A percentile compares a stretch with the other conserved stretches of the same genome.
These are phyloP conservation scores for Catamblyrhynchus diadema DNA, from an alignment of 2,797 vertebrate genomes.

Conservation along the genomic window DNA sequence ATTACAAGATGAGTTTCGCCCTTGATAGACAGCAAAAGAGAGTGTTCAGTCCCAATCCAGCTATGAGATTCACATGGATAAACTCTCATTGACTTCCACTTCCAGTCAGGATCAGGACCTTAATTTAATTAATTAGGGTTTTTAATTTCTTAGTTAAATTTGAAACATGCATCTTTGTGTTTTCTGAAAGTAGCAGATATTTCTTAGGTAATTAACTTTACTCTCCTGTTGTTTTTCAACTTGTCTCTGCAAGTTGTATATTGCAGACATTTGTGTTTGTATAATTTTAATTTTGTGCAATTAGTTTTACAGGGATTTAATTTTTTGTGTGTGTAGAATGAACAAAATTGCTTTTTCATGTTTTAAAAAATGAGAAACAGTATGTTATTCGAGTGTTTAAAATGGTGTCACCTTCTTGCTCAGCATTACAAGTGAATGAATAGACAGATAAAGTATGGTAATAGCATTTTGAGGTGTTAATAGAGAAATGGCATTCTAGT, in stretches of 20 bases:
- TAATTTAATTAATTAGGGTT: slow-evolving; percentile 28
- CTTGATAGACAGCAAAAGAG: background rate
- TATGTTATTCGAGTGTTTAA: background rate
- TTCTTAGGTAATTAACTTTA: background rate
- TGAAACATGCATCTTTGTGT: background rate
- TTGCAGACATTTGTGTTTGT: background rate
- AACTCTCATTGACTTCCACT: background rate
- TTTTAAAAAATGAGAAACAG: background rate
- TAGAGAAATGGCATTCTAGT: background rate
- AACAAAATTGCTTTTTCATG: background rate
- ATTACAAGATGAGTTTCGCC: slow-evolving; percentile 23
- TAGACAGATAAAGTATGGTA: background rate
- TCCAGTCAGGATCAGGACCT: background rate
- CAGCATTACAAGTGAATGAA: background rate
- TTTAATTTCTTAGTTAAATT: background rate
- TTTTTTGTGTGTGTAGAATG: background rate
- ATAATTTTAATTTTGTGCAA: background rate
- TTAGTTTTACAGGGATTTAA: background rate
- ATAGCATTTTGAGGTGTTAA: background rate
- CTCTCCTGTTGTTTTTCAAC: background rate
- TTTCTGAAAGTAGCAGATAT: background rate
- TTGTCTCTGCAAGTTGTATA: background rate
- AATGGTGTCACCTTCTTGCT: background rate
- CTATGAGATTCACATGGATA: background rate
- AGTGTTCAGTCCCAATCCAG: background rate